Conservation (phyloP, 1,140 invertebrate species). For the Globodera ellingtonae region DNA sequence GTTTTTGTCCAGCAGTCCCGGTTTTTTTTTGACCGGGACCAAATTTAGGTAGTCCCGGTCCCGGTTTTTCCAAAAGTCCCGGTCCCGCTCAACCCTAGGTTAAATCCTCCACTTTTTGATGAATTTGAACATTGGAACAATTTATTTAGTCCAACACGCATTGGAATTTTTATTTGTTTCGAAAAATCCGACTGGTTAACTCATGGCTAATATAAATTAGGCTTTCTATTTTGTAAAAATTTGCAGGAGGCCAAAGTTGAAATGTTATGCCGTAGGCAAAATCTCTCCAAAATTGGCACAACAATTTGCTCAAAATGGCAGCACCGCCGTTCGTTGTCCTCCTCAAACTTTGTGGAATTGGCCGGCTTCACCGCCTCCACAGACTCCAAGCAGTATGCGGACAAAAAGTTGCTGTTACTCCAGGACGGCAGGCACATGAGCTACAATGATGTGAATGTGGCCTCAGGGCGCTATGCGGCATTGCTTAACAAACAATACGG, state of each 20-base stretch:
- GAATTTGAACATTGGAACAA: no score
- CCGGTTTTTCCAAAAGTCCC: no score
- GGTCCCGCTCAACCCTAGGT: no score
- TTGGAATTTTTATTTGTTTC: no score
- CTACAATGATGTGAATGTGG: conserved; percentile 51
- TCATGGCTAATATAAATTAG: no score
- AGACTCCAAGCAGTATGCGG: conserved; percentile 31
- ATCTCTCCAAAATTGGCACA: not conserved
- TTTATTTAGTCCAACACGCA: no score
- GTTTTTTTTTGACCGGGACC: no score
- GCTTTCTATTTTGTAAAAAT: no score
- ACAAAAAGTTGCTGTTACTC: conserved; percentile 40
- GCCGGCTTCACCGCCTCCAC: conserved; percentile 41
- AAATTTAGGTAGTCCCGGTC: no score
- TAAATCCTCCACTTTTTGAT: no score
- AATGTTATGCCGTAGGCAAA: not conserved
- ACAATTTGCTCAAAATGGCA: conserved; percentile 8
- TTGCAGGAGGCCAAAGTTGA: not conserved
- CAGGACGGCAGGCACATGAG: conserved; percentile 39
- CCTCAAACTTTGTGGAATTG: conserved; percentile 41
- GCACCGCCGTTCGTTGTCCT: conserved; percentile 2
- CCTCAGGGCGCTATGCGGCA: conserved; percentile 50
- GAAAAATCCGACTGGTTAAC: no score
- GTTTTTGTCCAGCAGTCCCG: no score
- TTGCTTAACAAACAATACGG: conserved; percentile 53